Base-by-base conservation (phyloP, 35 echinoderm and acorn worm genomes). In the Nesometra sesokonis region DNA sequence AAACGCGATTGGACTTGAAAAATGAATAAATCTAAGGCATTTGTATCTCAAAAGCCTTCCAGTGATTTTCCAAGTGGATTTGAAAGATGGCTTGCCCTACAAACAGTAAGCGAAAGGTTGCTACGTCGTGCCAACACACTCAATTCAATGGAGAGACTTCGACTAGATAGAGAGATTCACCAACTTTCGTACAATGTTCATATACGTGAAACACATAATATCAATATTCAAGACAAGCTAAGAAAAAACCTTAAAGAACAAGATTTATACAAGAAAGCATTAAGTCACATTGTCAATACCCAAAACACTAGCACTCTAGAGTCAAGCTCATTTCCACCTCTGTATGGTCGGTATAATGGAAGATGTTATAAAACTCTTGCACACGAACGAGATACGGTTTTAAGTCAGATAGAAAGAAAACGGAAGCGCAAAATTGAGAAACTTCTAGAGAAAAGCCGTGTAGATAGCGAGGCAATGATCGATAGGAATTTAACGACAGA, bases 11-110 rank as follows among this genome's bases (percentile, higher is more conserved):
- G n/a, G n/a, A n/a, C n/a, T n/a, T n/a, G n/a, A n/a, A n/a, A n/a
- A n/a, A n/a, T n/a, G n/a, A n/a, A n/a, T n/a, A n/a, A n/a, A n/a
- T n/a, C n/a, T n/a, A n/a, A n/a, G n/a, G n/a, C n/a, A n/a, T n/a
- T n/a, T n/a, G n/a, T n/a, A n/a, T n/a, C 43, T 33, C 34, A 33
- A 32, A 34, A 34, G 76, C 84, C 83, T 5, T 86, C 84, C n/a
- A 93, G 88, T 40, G 88, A 90, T 32, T 94, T 94, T 47, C 88
- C 93, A 3, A 91, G 86, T 78, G 93, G 93, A 9, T 88, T 85
- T 38, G 89, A 94, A 31, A 89, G 93, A n/a, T 88, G 86, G 82
- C 27, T 91, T 13, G 82, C 93, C 0, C 78, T 94, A 1, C 93
- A 94, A 80, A 39, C 67, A n/a, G 32, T 88, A 17, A 94, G 93